Conservation (phyloP, 2,113 vertebrate genomes). For the Baryphthengus martii region DNA sequence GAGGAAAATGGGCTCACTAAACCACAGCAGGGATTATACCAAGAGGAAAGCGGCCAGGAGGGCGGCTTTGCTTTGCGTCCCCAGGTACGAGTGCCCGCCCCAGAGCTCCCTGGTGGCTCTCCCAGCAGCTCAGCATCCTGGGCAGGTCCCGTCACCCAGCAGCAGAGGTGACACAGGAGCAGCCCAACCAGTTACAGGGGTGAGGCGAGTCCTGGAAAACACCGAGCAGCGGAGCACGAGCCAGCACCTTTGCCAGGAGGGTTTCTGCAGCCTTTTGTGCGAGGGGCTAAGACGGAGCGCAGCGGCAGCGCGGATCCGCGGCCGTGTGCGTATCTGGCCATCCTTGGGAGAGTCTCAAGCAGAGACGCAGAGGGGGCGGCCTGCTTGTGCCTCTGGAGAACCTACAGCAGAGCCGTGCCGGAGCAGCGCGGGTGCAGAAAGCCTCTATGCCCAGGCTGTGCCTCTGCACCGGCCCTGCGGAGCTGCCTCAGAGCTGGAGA, state of each 20-base stretch:
- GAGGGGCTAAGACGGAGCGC: not conserved
- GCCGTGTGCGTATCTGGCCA: rapidly evolving
- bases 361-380: rapidly evolving
- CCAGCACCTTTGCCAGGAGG: not conserved
- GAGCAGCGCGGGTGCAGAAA: not conserved
- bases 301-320: rapidly evolving
- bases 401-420: not conserved
- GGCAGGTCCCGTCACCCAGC: not conserved
- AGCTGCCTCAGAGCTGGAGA: not conserved
- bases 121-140: not conserved
- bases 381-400: rapidly evolving
- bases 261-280: too few relatives aligned
- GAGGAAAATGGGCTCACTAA: not conserved
- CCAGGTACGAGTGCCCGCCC: rapidly evolving
- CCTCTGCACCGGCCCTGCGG: rapidly evolving
- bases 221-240: not conserved
- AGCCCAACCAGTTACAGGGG: not conserved
- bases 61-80: rapidly evolving
- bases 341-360: not conserved
- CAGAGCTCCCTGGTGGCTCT: rapidly evolving
- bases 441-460: rapidly evolving
- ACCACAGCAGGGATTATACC: rapidly evolving
- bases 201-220: not conserved
- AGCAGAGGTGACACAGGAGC: not conserved
- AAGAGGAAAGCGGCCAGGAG: not conserved